Conservation (phyloP, 2,888 invertebrate genomes). For the Oasisia sp. region DNA sequence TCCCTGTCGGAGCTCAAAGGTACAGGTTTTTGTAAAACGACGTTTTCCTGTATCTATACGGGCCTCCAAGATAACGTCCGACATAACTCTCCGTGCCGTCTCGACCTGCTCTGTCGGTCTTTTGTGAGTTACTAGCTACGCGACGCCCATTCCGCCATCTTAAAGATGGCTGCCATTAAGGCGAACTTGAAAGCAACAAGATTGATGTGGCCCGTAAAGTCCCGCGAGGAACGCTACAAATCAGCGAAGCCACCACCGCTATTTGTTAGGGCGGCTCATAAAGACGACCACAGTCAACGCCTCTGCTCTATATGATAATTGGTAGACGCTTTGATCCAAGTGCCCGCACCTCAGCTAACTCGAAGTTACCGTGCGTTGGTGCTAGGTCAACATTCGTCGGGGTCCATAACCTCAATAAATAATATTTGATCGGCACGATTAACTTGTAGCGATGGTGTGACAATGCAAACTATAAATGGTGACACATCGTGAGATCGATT, state of each 20-base stretch:
- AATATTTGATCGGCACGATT: too few relatives aligned
- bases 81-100: not conserved
- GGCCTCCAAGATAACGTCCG: not conserved
- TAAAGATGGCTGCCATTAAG: not conserved
- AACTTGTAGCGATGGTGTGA: too few relatives aligned
- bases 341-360: not conserved
- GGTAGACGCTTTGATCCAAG: not conserved
- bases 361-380: not conserved
- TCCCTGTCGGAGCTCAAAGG: not conserved
- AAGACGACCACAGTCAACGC: slow-evolving; percentile 11
- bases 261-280: not conserved
- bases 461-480: too few relatives aligned
- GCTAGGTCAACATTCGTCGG: not conserved
- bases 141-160: not conserved
- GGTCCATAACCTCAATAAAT: too few relatives aligned
- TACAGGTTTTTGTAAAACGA: not conserved
- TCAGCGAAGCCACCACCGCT: not conserved
- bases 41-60: not conserved
- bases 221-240: not conserved
- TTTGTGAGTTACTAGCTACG: not conserved
- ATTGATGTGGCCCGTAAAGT: not conserved
- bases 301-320: not conserved
- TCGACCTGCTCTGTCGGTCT: not conserved
- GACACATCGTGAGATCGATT: too few relatives aligned
- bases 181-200: not conserved